These are phyloP conservation scores for Carassius carassius DNA, from an alignment of 2,113 vertebrate genomes.

Conservation along the genomic window DNA sequence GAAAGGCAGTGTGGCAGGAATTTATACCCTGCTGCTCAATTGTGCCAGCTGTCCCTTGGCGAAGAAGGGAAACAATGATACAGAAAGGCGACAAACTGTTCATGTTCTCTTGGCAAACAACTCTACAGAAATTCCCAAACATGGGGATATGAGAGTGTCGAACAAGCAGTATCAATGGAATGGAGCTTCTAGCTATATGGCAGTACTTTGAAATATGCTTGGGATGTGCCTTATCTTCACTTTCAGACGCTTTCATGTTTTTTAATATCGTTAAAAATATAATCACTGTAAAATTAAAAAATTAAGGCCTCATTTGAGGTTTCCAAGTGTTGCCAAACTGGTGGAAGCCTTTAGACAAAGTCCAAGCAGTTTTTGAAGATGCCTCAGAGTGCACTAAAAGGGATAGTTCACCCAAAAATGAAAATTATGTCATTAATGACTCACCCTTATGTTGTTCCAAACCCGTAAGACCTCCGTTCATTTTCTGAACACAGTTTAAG, in stretches of 20 bases:
- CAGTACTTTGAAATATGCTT: neutral
- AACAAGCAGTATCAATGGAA: neutral
- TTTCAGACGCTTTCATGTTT: neutral
- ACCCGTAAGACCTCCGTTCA: too few species aligned
- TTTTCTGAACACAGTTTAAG: too few species aligned
- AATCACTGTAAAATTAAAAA: neutral
- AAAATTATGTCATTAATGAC: too few species aligned
- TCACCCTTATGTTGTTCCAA: too few species aligned
- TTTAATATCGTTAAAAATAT: neutral
- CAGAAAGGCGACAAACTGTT: conserved; percentile 28
- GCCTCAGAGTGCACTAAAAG: neutral
- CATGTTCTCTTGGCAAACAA: conserved; percentile 22
- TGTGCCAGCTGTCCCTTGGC: neutral
- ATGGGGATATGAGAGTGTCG: neutral
- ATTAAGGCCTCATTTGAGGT: neutral
- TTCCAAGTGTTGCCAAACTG: neutral
- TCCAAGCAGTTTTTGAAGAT: neutral
- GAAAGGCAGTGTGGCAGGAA: conserved; percentile 1
- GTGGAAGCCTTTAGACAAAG: neutral
- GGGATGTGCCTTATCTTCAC: neutral
- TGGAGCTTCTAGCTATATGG: neutral
- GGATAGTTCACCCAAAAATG: too few species aligned
- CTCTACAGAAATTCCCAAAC: conserved; percentile 8
- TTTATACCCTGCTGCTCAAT: conserved; percentile 24
- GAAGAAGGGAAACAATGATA: neutral